A percentile compares a stretch with the other conserved stretches of the same genome.
Conservation (phyloP, 2,113 vertebrate species). For the Pachyramphus minor region DNA sequence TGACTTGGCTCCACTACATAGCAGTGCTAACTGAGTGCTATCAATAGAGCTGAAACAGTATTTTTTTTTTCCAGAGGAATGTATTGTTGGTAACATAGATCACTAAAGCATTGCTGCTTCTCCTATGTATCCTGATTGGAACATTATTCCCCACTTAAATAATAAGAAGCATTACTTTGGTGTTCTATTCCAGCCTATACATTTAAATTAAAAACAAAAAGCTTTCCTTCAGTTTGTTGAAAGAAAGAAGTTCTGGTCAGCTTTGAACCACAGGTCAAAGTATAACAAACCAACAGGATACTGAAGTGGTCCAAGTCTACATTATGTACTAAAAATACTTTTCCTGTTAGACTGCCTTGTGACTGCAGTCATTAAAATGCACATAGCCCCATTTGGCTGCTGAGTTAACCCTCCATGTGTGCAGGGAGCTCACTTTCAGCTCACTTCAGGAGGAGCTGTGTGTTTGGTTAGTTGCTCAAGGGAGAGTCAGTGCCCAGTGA, state of each 20-base stretch:
- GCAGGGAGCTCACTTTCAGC: background rate
- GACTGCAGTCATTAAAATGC: slow-evolving; percentile 3
- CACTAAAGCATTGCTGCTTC: background rate
- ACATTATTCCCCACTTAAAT: background rate
- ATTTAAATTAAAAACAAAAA: background rate
- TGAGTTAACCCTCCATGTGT: background rate
- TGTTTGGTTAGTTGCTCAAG: background rate
- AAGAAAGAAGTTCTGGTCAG: background rate
- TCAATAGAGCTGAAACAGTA: background rate
- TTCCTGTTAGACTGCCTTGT: background rate
- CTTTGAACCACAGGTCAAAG: slow-evolving; percentile 19
- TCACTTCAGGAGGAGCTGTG: background rate
- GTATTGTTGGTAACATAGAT: background rate
- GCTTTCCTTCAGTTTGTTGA: background rate
- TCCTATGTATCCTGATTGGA: background rate
- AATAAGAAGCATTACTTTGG: background rate
- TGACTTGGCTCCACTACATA: background rate
- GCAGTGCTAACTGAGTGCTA: background rate
- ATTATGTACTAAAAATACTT: background rate
- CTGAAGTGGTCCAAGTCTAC: background rate
- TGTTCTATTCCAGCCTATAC: background rate
- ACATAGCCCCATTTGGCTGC: background rate
- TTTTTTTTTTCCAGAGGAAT: background rate
- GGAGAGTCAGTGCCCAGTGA: background rate
- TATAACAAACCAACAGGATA: background rate